A percentile compares a stretch with the other conserved stretches of the same genome.
Evolutionary conservation across 2,888 invertebrate genomes (phyloP).

Genomic region (Neoitamus cyanurus): DNA sequence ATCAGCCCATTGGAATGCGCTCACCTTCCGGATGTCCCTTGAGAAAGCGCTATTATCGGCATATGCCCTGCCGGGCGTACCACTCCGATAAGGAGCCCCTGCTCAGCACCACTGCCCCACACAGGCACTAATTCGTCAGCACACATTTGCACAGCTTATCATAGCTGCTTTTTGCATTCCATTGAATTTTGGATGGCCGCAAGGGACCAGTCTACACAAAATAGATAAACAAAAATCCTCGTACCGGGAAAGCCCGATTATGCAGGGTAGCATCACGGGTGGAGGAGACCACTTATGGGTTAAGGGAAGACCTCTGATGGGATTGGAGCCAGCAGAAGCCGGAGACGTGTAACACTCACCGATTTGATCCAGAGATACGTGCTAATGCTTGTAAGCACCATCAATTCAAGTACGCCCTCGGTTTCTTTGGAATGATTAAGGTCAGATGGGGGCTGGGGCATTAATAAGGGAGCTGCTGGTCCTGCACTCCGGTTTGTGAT

Average conservation of each 20-base stretch:
- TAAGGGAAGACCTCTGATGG: neutral
- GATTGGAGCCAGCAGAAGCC: neutral
- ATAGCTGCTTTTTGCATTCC: slow-evolving; percentile 26
- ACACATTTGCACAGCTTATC: neutral
- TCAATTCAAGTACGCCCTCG: slow-evolving; percentile 46
- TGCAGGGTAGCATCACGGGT: neutral
- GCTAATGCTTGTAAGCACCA: slow-evolving; percentile 52
- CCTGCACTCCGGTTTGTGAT: slow-evolving; percentile 3
- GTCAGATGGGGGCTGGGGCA: neutral
- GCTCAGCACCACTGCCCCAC: neutral
- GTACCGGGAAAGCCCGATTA: slow-evolving; percentile 2
- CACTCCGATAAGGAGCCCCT: slow-evolving; percentile 10
- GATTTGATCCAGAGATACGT: slow-evolving; percentile 51
- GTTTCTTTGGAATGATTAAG: slow-evolving; percentile 28
- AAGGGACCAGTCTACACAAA: slow-evolving; percentile 21
- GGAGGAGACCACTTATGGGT: slow-evolving; percentile 21
- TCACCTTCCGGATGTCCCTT: neutral
- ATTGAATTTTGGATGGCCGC: slow-evolving; percentile 34
- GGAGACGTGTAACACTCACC: slow-evolving; percentile 5
- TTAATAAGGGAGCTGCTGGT: slow-evolving; percentile 15
- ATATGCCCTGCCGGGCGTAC: neutral
- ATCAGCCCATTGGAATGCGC: neutral
- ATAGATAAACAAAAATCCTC: slow-evolving; percentile 36
- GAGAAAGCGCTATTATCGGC: neutral
- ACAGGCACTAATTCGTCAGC: neutral